Conservation (phyloP, 2,113 vertebrate genomes). For the Antennarius striatus region DNA sequence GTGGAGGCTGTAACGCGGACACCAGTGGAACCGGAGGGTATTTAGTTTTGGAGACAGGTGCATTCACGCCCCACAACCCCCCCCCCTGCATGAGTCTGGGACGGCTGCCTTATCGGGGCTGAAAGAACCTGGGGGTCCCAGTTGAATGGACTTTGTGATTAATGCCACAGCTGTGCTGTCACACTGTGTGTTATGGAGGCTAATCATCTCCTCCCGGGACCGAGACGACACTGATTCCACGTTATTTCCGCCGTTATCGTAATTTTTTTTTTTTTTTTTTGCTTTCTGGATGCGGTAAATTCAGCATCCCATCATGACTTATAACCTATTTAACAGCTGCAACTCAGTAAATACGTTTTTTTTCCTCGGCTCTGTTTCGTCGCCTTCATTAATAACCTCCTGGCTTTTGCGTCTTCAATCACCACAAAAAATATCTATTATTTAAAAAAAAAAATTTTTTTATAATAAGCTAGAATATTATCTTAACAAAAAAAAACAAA, state of each 20-base stretch:
- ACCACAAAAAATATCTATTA: background rate
- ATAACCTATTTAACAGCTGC: too few relatives aligned
- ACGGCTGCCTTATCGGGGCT: conserved; percentile 62
- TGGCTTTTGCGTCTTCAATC: background rate
- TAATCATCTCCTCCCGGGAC: conserved; percentile 60
- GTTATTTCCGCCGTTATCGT: conserved; percentile 53
- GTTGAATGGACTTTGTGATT: conserved; percentile 76
- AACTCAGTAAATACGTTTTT: too few relatives aligned
- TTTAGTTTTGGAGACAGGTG: conserved; percentile 84
- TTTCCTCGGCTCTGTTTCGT: conserved; percentile 2
- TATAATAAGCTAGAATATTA: too few relatives aligned
- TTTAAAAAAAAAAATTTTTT: too few relatives aligned
- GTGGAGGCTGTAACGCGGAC: conserved; percentile 26
- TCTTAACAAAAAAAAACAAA: too few relatives aligned
- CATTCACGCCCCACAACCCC: conserved; percentile 73
- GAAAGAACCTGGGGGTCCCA: conserved; percentile 49
- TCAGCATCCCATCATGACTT: background rate
- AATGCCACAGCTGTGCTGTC: conserved; percentile 71
- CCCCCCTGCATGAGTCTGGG: conserved; percentile 68
- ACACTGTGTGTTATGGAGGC: conserved; percentile 47
- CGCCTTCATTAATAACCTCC: conserved; percentile 17
- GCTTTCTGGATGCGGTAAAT: conserved; percentile 35
- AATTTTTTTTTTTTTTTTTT: conserved; percentile 17
- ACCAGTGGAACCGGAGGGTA: conserved; percentile 72
- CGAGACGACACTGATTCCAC: conserved; percentile 59